Base-by-base conservation (phyloP, 2,797 vertebrate species). In the Enteromius anoplus region DNA sequence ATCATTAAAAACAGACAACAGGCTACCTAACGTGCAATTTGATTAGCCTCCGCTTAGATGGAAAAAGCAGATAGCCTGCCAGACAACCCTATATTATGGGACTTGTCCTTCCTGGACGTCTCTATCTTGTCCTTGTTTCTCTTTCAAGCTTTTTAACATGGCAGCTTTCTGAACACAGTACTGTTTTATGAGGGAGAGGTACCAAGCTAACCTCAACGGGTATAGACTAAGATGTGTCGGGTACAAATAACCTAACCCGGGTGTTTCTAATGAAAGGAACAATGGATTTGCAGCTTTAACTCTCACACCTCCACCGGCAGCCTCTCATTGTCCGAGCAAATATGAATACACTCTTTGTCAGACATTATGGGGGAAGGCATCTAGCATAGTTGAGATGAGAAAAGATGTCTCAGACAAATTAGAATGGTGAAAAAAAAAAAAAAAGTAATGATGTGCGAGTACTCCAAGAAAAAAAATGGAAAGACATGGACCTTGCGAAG, bases 271-370 rank as follows among this genome's bases (percentile, higher is more conserved):
- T 78, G 77, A 80, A 65, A 84, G 49, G 78, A 77, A 51, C 49
- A 34, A 76, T 78, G 82, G 83, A 84, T 86, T 86, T 70, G 34
- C 71, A 75, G 66, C 62, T 84, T 75, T 55, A 45, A 77, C 29
- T 55, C 45, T 60, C 26, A 60, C 83, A 68, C 83, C 86, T 83
- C 75, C 64, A 88, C 49, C 60, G 8, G 6, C 53, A 29, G 60
- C 60, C 29, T 60, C 80, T 88, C 72, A 53, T 91, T 89, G 84
- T 78, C 82, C 14, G 60, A 75, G 80, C 82, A 86, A 80, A 87
- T 87, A 71, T 81, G 60, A 89, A 86, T 85, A 83, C 82, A 66
- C 51, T 68, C 76, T 78, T 60, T 85, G 76, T 53, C 80, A 75
- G 78, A 29, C 23, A 45, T 62, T 66, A 72, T 73, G n/a, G 26